Percentiles rank a stretch among this genome's conserved stretches.
phyloP scores from a whole-genome alignment of 2,888 invertebrate genomes.

The Drosophila algonquin region DNA sequence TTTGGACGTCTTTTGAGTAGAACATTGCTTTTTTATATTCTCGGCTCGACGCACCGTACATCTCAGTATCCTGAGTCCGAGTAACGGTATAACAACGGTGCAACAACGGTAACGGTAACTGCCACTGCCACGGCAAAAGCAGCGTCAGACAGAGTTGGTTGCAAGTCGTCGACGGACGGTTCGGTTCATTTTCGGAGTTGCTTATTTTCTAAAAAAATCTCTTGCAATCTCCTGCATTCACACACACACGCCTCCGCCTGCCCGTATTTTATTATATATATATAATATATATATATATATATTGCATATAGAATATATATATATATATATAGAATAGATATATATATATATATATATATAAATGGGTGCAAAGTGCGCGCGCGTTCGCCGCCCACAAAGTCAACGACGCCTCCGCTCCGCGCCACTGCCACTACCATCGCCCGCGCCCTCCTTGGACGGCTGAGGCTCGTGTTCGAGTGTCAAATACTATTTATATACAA shows the following conservation, averaged over 20 bases:
- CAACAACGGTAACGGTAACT: slow-evolving; percentile 50
- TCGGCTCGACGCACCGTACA: slow-evolving; percentile 74
- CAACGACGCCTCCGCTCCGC: slow-evolving; percentile 21
- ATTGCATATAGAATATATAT: slow-evolving; percentile 58
- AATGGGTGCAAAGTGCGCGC: slow-evolving; percentile 67
- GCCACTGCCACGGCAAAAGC: slow-evolving; percentile 33
- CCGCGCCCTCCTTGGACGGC: slow-evolving; percentile 30
- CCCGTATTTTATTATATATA: slow-evolving; percentile 74
- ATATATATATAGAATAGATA: slow-evolving; percentile 67
- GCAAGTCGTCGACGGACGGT: slow-evolving; percentile 70
- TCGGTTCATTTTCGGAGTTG: slow-evolving; percentile 76
- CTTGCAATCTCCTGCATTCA: slow-evolving; percentile 36
- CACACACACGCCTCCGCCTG: slow-evolving; percentile 54
- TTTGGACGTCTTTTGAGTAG: slow-evolving; percentile 83
- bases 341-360: slow-evolving; percentile 50
- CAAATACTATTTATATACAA: slow-evolving; percentile 74
- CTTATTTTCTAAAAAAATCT: slow-evolving; percentile 78
- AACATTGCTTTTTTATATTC: slow-evolving; percentile 83
- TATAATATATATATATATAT: slow-evolving; percentile 34
- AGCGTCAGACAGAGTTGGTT: slow-evolving; percentile 69
- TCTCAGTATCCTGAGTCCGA: slow-evolving; percentile 9
- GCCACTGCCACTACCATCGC: neutral
- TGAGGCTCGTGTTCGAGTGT: slow-evolving; percentile 58
- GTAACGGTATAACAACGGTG: slow-evolving; percentile 32
- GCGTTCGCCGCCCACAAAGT: slow-evolving; percentile 49